phyloP scores from a whole-genome alignment of 1,140 invertebrate genomes.

The Drosophila pectinifera region DNA sequence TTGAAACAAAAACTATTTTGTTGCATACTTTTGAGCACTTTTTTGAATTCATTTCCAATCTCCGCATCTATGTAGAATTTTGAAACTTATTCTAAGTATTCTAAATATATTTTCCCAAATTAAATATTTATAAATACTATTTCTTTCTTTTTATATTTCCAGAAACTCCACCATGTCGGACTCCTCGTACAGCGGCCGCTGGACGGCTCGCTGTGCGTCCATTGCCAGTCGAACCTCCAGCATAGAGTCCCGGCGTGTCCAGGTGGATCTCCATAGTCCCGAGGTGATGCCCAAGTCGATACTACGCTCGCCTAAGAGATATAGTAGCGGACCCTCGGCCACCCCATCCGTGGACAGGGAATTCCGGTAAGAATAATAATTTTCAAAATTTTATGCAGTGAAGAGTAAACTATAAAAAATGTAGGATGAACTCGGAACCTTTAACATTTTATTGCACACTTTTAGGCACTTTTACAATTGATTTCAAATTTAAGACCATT shows the following conservation, averaged over 20 bases:
- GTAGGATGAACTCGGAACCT: no score
- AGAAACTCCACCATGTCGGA: slow-evolving; percentile 84
- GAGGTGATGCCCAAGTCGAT: slow-evolving; percentile 79
- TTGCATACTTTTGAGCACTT: neutral
- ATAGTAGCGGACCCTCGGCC: slow-evolving; percentile 77
- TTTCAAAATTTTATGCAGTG: no score
- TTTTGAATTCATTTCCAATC: neutral
- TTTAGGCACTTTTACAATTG: no score
- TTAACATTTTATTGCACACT: no score
- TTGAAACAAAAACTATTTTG: neutral
- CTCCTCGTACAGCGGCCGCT: slow-evolving; percentile 81
- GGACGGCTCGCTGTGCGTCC: slow-evolving; percentile 78
- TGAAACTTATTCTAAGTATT: neutral
- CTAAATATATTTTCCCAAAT: no score
- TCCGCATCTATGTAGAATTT: neutral
- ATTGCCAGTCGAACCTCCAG: slow-evolving; percentile 80
- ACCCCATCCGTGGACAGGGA: slow-evolving; percentile 83
- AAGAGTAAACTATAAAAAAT: no score
- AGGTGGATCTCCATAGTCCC: slow-evolving; percentile 82
- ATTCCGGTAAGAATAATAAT: slow-evolving; percentile 60
- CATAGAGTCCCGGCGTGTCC: slow-evolving; percentile 79
- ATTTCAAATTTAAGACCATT: no score
- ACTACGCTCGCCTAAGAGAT: slow-evolving; percentile 75
- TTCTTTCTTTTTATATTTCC: neutral
- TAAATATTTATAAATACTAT: no score